Base-by-base conservation (phyloP, 1,140 invertebrate genomes). In the Pogonognathellus flavescens region DNA sequence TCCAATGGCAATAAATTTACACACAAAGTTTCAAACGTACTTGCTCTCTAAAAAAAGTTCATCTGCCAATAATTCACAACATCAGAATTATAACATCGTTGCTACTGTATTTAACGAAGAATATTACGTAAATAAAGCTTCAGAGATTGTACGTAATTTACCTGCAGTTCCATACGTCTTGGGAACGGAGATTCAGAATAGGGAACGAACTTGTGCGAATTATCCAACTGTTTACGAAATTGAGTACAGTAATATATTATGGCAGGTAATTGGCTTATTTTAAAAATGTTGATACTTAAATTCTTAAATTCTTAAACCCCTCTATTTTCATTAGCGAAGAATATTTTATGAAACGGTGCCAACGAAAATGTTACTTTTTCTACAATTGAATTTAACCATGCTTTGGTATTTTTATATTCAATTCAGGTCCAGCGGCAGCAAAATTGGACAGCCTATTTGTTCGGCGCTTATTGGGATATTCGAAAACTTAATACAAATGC, bases 401-500 rank as follows among this genome's bases (percentile, higher is more conserved):
- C n/a, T n/a, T n/a, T n/a, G n/a, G n/a, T n/a, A n/a, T n/a, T n/a
- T n/a, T n/a, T n/a, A 60, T 10, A 9, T 60, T 60, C 9, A 11
- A 6, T 60, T 16, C 16, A 72, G 66, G 1, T 72, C 4, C 66
- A 72, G n/a, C 7, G n/a, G 5, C 66, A 72, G 41, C 8, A 4
- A 7, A 55, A 80, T 22, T 52, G 76, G 53, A 53, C 76, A 11
- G 18, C 53, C 18, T 16, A 80, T 41, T 53, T 80, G 16, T 80
- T 53, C 31, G 76, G 76, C 6, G 76, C 76, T 11, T 80, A 80
- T 13, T 80, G 76, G 76, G 76, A 80, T 16, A 16, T 53, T 11
- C 41, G 76, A 41, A 0, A 55, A 8, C 1, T 8, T 14, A 55
- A 55, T 9, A 55, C 0, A 22, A 11, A 62, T 80, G 76, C 18